phyloP scores from a whole-genome alignment of 1,140 invertebrate genomes.

The Diprion similis region DNA sequence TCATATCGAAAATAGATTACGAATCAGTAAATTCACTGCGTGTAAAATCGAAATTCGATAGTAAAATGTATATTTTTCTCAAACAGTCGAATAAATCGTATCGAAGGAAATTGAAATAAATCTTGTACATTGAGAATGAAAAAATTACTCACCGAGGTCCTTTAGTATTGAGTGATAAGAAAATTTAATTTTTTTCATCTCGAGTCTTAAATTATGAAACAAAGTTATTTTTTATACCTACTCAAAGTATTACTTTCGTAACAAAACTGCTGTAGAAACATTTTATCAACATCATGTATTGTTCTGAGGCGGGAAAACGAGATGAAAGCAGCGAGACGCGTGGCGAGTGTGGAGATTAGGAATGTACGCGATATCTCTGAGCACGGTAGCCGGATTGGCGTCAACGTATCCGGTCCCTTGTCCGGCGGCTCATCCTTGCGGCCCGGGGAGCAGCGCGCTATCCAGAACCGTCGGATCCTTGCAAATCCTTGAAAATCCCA shows the following conservation, averaged over 20 bases:
- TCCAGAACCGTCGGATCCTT: background rate
- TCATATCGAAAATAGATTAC: too few relatives aligned
- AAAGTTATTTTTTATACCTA: background rate
- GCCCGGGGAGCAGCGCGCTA: background rate
- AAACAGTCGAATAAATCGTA: too few relatives aligned
- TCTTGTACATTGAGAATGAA: too few relatives aligned
- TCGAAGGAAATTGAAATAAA: too few relatives aligned
- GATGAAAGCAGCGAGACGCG: background rate
- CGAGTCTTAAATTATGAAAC: too few relatives aligned
- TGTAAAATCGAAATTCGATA: too few relatives aligned
- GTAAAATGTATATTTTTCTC: too few relatives aligned
- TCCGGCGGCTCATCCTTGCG: slow-evolving; percentile 5
- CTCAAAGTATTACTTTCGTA: background rate
- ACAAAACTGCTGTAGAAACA: background rate
- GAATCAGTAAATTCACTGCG: too few relatives aligned
- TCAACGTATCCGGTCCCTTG: background rate
- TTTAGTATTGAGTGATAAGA: too few relatives aligned
- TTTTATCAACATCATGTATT: background rate
- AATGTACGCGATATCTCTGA: background rate
- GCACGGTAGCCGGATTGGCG: background rate
- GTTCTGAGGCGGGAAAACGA: background rate
- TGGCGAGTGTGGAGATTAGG: background rate
- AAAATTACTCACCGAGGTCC: too few relatives aligned
- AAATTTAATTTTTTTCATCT: too few relatives aligned
- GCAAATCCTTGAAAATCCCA: slow-evolving; percentile 33